Conservation (phyloP, 2,888 invertebrate species). For the Urechis unicinctus region DNA sequence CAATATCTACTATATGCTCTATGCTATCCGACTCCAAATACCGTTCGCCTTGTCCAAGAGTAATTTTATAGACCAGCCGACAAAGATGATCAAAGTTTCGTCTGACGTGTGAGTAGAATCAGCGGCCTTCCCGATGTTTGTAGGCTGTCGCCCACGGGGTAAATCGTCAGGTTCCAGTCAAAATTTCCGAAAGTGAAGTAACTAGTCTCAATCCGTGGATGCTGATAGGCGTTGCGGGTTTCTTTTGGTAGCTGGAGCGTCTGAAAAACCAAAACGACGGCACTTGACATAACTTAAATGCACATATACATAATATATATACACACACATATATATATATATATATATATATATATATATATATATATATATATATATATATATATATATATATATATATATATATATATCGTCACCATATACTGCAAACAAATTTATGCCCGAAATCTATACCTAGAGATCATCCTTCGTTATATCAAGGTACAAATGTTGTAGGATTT, state of each 20-base stretch:
- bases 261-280: slow-evolving; percentile 5
- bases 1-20: slow-evolving; percentile 36
- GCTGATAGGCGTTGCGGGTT: slow-evolving; percentile 14
- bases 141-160: slow-evolving; percentile 34
- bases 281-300: too few species aligned
- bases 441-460: too few species aligned
- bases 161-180: slow-evolving; percentile 67
- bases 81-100: slow-evolving; percentile 77
- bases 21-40: slow-evolving; percentile 37
- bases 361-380: slow-evolving; percentile 9
- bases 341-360: slow-evolving; percentile 6
- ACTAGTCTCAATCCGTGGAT: slow-evolving; percentile 57
- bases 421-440: too few species aligned
- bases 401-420: too few species aligned
- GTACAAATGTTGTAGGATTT: too few species aligned
- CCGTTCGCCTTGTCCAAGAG: slow-evolving; percentile 48
- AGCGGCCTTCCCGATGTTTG: slow-evolving; percentile 42
- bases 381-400: slow-evolving; percentile 11
- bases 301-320: slow-evolving; percentile 10
- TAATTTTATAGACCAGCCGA: slow-evolving; percentile 61
- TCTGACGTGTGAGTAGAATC: slow-evolving; percentile 61
- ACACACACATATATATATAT: slow-evolving; percentile 10
- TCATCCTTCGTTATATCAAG: too few species aligned
- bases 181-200: slow-evolving; percentile 74
- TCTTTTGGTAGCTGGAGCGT: slow-evolving; percentile 16